Conservation (phyloP, 2,888 invertebrate species). For the Euclidia mi region DNA sequence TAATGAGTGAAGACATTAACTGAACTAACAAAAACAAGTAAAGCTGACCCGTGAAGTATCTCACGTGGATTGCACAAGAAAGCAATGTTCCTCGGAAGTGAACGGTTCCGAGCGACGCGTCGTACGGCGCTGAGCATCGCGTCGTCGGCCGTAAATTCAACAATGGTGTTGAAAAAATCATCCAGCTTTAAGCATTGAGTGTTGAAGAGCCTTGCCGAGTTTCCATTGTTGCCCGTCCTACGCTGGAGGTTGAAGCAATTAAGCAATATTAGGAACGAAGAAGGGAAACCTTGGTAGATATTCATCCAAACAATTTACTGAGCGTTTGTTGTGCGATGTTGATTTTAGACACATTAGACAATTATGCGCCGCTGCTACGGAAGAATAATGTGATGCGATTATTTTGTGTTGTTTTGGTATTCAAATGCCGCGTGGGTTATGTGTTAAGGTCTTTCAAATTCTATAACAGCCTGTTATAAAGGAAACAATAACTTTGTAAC, state of each 20-base stretch:
- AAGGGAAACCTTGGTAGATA: conserved; percentile 74
- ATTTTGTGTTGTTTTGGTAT: conserved; percentile 11
- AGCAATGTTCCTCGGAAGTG: conserved; percentile 75
- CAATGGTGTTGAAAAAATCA: conserved; percentile 74
- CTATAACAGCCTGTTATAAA: conserved; percentile 27
- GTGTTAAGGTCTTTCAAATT: conserved; percentile 28
- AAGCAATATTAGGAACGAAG: conserved; percentile 76
- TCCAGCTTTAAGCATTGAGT: conserved; percentile 69
- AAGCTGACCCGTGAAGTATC: conserved; percentile 69
- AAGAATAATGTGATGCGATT: conserved; percentile 25
- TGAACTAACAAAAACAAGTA: conserved; percentile 65
- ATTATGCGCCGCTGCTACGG: conserved; percentile 38
- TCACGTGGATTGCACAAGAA: conserved; percentile 72
- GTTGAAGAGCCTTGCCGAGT: conserved; percentile 67
- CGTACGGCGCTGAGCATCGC: conserved; percentile 8
- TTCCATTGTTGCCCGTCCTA: conserved; percentile 77
- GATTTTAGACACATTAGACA: conserved; percentile 47
- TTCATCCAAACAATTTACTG: conserved; percentile 49
- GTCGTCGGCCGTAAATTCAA: conserved; percentile 57
- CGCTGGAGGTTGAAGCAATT: conserved; percentile 79
- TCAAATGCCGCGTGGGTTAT: conserved; percentile 23
- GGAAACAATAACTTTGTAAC: conserved; percentile 46
- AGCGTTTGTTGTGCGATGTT: conserved; percentile 37
- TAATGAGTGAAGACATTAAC: conserved; percentile 68
- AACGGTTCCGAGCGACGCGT: conserved; percentile 59